Evolutionary conservation across 1,140 invertebrate species (phyloP).

Genomic region (Venturia canescens): DNA sequence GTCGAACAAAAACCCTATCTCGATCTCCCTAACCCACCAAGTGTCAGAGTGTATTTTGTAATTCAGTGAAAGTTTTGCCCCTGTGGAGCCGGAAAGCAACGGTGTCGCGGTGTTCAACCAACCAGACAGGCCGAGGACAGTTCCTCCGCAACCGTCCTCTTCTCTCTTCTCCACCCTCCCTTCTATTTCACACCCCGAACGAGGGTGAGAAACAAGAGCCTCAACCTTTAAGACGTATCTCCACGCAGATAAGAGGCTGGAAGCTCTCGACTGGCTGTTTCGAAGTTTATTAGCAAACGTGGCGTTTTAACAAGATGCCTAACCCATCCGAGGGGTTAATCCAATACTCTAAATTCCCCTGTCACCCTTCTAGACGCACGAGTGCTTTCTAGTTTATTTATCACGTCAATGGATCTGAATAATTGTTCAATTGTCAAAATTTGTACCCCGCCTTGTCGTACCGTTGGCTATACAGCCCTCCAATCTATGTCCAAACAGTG

Average conservation of each 20-base stretch:
- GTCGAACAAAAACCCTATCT: conserved; percentile 33
- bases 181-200: background rate
- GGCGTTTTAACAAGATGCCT: conserved; percentile 34
- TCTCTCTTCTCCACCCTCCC: background rate
- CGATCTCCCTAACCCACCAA: conserved; percentile 16
- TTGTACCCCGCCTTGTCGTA: no score
- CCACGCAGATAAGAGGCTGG: background rate
- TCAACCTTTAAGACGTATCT: conserved; percentile 8
- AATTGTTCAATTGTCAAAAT: background rate
- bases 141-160: background rate
- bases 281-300: conserved; percentile 42
- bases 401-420: background rate
- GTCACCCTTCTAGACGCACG: background rate
- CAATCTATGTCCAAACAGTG: no score
- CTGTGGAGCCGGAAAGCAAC: conserved; percentile 39
- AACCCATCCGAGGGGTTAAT: conserved; percentile 35
- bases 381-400: background rate
- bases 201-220: conserved; percentile 33
- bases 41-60: conserved; percentile 48
- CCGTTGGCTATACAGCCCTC: no score
- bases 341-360: conserved; percentile 29
- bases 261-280: conserved; percentile 11
- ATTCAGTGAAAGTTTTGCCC: conserved; percentile 45
- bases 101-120: conserved; percentile 34
- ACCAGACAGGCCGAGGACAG: conserved; percentile 39